Conservation (phyloP, 2,797 vertebrate species). For the Helarctos malayanus region DNA sequence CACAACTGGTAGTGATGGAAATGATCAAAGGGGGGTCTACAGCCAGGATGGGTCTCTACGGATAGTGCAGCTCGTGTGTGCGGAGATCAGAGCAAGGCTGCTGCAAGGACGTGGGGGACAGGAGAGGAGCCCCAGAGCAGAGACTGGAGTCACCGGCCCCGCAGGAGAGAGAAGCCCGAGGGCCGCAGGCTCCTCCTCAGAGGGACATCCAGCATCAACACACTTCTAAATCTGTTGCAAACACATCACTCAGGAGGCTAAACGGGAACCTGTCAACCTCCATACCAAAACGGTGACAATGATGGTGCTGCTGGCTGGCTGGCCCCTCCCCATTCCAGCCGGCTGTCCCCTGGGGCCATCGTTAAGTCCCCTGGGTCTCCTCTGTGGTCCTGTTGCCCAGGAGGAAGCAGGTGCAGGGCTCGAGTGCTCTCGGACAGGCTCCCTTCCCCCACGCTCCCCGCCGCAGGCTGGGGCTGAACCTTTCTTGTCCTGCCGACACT, state of each 20-base stretch:
- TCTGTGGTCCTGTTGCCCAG: not conserved
- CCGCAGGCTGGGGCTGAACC: not conserved
- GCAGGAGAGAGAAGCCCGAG: too few relatives aligned
- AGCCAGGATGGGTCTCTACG: too few relatives aligned
- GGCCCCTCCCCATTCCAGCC: not conserved
- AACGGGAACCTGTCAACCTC: too few relatives aligned
- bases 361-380: not conserved
- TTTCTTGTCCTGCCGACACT: accelerated
- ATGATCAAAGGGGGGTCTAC: not conserved
- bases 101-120: accelerated
- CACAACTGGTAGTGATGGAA: not conserved
- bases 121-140: not conserved
- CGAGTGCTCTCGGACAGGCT: not conserved
- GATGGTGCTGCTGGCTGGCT: accelerated
- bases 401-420: accelerated
- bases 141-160: not conserved
- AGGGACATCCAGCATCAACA: accelerated
- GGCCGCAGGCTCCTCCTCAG: not conserved
- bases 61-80: too few relatives aligned
- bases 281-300: not conserved
- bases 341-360: not conserved
- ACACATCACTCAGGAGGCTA: not conserved
- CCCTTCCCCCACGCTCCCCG: not conserved
- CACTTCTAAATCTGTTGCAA: not conserved
- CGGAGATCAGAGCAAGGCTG: not conserved